Conservation (phyloP, 92 coral and sea anemone genomes). For the Palythoa grandis region DNA sequence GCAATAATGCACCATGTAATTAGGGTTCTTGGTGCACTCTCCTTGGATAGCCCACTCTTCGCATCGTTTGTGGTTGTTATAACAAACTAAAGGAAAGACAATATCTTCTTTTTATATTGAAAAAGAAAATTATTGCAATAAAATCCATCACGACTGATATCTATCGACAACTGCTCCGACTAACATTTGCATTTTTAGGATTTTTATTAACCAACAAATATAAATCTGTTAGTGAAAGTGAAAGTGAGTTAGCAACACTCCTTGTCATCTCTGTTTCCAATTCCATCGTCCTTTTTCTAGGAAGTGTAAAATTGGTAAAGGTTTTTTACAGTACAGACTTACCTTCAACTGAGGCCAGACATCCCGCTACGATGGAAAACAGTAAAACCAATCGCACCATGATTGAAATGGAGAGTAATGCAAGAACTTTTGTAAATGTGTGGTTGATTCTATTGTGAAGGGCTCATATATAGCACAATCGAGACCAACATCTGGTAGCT, state of each 20-base stretch:
- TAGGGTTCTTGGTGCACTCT: constrained; percentile 23
- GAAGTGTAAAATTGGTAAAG: too few relatives aligned
- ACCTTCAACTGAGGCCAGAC: constrained; percentile 30
- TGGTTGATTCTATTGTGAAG: background rate
- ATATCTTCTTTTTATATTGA: too few relatives aligned
- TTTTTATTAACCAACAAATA: too few relatives aligned
- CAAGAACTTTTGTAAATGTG: background rate
- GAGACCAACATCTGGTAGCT: constrained; percentile 12
- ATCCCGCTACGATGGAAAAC: background rate
- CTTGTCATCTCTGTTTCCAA: too few relatives aligned
- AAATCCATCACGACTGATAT: too few relatives aligned
- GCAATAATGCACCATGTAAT: background rate
- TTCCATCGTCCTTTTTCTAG: too few relatives aligned
- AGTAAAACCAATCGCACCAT: background rate
- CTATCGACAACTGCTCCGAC: too few relatives aligned
- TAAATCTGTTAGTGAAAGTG: too few relatives aligned
- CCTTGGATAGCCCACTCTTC: constrained; percentile 3
- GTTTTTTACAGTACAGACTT: background rate
- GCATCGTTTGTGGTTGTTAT: background rate
- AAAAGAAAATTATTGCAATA: too few relatives aligned
- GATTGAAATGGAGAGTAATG: background rate
- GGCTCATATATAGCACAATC: background rate
- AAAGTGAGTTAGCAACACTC: too few relatives aligned
- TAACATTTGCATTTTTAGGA: too few relatives aligned
- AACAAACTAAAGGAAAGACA: background rate